These are phyloP conservation scores for Bucco capensis DNA, from an alignment of 2,113 vertebrate genomes.

Conservation along the genomic window DNA sequence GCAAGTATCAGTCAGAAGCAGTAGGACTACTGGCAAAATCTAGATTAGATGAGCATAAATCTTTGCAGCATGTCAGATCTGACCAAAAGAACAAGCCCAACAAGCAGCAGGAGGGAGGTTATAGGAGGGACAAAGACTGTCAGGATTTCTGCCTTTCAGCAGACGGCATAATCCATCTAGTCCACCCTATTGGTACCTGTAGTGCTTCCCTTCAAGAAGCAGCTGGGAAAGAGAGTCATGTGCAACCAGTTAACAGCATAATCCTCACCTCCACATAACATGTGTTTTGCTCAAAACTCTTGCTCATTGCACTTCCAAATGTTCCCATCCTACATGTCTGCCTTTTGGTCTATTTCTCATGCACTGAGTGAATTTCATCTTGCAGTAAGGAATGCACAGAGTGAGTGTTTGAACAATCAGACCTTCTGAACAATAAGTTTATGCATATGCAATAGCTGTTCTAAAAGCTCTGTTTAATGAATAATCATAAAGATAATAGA, in stretches of 20 bases:
- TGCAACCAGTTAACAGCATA: not conserved
- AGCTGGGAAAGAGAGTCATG: not conserved
- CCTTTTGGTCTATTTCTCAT: not conserved
- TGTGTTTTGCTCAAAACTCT: not conserved
- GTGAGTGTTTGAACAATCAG: not conserved
- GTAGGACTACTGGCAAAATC: not conserved
- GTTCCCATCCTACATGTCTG: not conserved
- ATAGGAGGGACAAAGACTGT: not conserved
- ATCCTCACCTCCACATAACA: not conserved
- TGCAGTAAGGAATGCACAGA: not conserved
- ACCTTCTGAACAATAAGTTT: not conserved
- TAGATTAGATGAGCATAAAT: not conserved
- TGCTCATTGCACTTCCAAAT: not conserved
- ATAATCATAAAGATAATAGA: conserved; percentile 9
- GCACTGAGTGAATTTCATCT: not conserved
- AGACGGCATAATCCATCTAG: not conserved
- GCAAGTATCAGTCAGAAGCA: not conserved
- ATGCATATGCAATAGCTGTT: conserved; percentile 1
- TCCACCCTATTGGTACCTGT: not conserved
- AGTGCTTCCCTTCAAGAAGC: not conserved
- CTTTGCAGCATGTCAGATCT: not conserved
- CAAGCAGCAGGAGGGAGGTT: not conserved
- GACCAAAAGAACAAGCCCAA: not conserved
- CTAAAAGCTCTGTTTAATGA: conserved; percentile 2
- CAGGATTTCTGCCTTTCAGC: not conserved